Evolutionary conservation across 2,888 invertebrate genomes (phyloP), one percentile per base, ranked within the genome.

Genomic region (Phrixothrix hirtus): DNA sequence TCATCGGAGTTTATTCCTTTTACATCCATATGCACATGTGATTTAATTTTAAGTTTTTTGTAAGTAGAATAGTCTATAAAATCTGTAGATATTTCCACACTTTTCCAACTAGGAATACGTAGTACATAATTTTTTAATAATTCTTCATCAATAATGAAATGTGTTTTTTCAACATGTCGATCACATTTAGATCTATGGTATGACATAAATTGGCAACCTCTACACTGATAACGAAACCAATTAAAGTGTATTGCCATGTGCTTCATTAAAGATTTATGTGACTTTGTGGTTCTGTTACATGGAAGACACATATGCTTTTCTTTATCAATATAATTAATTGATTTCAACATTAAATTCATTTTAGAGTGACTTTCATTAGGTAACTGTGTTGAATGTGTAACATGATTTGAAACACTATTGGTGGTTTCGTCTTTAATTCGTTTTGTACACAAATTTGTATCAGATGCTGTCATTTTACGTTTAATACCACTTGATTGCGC

Each of bases 161-260:
- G 88, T 0, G 80, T 77, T 55, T 79, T 77, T 59, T 81, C 82
- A 1, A 85, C 81, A 66, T 89, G 89, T 53, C 82, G 81, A 1
- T 83, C 79, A 32, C 87, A 81, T 58, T 85, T 84, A 36, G 81
- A 81, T 60, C 84, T 85, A 9, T 81, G 76, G 60, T 84, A 87
- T 52, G 85, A 82, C 66, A 84, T 83, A 66, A 82, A 89, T 39
- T 83, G 80, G 72, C 92, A 92, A 11, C 86, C 73, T 64, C 83
- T 86, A 68, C 92, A 92, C 46, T 86, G 85, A 68, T 85, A 92
- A 16, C 88, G 81, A 64, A 84, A 81, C 84, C 87, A 87, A 52
- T 84, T 84, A 51, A 86, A 81, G 68, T 89, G 88, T 2, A 75
- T 69, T 0, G 86, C 83, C 74, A 85, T 82, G 62, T 88, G 88